Conservation (phyloP, 2,113 vertebrate species). For the Spea bombifrons region DNA sequence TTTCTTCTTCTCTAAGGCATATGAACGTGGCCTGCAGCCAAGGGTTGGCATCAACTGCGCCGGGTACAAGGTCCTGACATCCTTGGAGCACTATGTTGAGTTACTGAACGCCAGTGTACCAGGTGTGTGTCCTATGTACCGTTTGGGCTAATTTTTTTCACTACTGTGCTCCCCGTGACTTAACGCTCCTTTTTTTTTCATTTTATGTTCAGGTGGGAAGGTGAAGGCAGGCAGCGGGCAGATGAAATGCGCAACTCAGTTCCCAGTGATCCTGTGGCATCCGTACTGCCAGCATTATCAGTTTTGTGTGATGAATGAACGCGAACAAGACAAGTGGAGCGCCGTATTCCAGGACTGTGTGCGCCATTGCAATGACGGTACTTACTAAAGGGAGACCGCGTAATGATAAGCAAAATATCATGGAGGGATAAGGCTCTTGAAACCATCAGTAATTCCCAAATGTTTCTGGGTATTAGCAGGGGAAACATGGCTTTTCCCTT, state of each 20-base stretch:
- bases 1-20: conserved; percentile 65
- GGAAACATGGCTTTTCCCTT: too few species aligned
- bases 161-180: background rate
- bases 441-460: too few species aligned
- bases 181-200: background rate
- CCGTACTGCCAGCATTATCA: conserved; percentile 84
- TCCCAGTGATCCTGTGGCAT: conserved; percentile 90
- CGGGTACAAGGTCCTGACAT: conserved; percentile 86
- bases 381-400: conserved; percentile 3
- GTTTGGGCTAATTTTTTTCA: background rate
- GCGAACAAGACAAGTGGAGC: conserved; percentile 88
- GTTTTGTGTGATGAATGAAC: conserved; percentile 87
- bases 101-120: conserved; percentile 80
- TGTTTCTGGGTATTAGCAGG: too few species aligned
- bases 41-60: conserved; percentile 82
- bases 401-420: too few species aligned
- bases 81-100: conserved; percentile 84
- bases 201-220: conserved; percentile 62
- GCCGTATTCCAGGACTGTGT: conserved; percentile 91
- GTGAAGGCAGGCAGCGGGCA: conserved; percentile 69
- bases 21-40: conserved; percentile 75
- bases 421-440: too few species aligned
- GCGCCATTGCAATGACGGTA: conserved; percentile 87
- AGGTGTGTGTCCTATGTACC: conserved; percentile 65
- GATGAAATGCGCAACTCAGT: conserved; percentile 80